Base-by-base conservation (phyloP, 2,797 vertebrate genomes). In the Astyanax mexicanus region DNA sequence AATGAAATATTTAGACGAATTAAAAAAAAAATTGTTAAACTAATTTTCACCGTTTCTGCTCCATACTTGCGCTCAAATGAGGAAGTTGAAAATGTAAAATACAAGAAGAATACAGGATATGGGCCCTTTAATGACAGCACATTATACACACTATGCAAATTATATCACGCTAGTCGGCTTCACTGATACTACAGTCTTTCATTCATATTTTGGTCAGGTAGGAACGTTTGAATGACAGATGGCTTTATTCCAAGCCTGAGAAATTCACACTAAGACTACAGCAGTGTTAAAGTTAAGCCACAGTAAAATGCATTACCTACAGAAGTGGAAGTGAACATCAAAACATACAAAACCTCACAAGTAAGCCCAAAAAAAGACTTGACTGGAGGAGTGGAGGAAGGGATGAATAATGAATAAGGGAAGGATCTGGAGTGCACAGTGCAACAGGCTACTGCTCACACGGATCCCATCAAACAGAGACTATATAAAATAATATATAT, bases 371-470 rank as follows among this genome's bases (percentile, higher is more conserved):
- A 32, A 32, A n/a, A 2, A 32, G 29, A 29, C 29, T 32, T n/a
- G n/a, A n/a, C n/a, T n/a, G n/a, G n/a, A n/a, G n/a, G n/a, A n/a
- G n/a, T n/a, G n/a, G n/a, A n/a, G n/a, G n/a, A 42, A 4, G 13
- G 42, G 1, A 49, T 8, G n/a, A n/a, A n/a, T n/a, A n/a, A n/a
- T 32, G 54, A 17, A n/a, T 19, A 27, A 17, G 15, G 11, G 9
- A 12, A 42, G 11, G 17, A n/a, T 35, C 40, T 42, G 6, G 11
- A 54, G 1, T 12, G 64, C 12, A 10, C 40, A 44, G 15, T 42
- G 69, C 69, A 77, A 78, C 75, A 81, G 71, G 60, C 57, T 62
- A 75, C 19, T 54, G 21, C 35, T 73, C 44, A 57, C n/a, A 44
- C 4, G 9, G 25, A 40, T 21, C 44, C 21, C 19, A 15, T 54